Conservation (phyloP, 2,888 invertebrate species). For the Diarsia dahlii region DNA sequence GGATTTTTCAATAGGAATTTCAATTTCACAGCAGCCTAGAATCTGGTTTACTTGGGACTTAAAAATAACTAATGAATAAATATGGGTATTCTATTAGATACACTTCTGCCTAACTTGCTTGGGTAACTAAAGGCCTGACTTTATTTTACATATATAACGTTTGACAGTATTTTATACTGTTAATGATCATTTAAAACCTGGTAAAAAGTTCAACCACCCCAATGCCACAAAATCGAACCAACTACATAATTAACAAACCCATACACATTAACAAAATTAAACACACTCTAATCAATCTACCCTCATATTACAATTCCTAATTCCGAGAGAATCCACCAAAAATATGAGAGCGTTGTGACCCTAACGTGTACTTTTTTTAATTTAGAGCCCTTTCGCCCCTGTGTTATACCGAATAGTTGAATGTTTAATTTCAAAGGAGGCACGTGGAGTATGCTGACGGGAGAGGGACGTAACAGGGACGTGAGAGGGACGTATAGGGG, state of each 20-base stretch:
- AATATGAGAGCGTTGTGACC: constrained; percentile 29
- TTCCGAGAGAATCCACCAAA: constrained; percentile 43
- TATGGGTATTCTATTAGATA: no score
- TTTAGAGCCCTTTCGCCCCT: constrained; percentile 57
- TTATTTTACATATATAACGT: neutral
- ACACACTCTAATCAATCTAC: constrained; percentile 19
- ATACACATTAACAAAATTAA: constrained; percentile 43
- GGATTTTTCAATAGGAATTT: neutral
- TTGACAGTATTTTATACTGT: neutral
- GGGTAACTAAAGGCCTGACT: no score
- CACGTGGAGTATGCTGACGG: constrained; percentile 61
- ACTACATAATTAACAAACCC: constrained; percentile 26
- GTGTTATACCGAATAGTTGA: constrained; percentile 66
- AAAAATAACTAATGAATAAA: no score
- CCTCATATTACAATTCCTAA: constrained; percentile 21
- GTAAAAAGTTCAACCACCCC: constrained; percentile 3
- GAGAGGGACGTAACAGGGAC: constrained; percentile 23
- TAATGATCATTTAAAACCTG: neutral
- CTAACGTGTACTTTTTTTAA: constrained; percentile 63
- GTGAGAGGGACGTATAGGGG: constrained; percentile 8
- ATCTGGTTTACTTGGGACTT: neutral
- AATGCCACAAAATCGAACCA: neutral
- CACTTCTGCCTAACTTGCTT: no score
- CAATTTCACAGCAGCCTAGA: neutral
- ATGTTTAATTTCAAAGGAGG: constrained; percentile 72